Conservation (phyloP, 2,113 vertebrate species). For the Hyperoodon ampullatus region DNA sequence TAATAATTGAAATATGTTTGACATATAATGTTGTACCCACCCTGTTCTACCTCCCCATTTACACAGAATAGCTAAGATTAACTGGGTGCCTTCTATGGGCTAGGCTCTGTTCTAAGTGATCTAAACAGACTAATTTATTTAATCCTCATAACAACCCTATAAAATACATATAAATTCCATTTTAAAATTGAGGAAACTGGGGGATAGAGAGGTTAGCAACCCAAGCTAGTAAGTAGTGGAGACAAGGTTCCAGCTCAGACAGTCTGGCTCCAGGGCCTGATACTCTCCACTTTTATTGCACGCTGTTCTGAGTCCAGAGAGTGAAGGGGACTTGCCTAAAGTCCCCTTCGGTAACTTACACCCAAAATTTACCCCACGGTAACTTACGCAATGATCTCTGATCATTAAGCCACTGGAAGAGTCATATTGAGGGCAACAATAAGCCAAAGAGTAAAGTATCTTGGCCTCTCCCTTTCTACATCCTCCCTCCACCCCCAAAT, state of each 20-base stretch:
- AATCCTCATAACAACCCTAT: not conserved
- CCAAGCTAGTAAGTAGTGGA: not conserved
- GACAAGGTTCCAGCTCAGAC: not conserved
- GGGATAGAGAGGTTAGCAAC: not conserved
- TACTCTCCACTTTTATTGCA: not conserved
- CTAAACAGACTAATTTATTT: not conserved
- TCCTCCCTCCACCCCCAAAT: not conserved
- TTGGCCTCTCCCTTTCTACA: not conserved
- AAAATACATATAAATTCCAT: not conserved
- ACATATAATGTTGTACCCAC: too few relatives aligned
- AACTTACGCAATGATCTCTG: not conserved
- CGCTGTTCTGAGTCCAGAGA: not conserved
- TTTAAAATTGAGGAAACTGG: not conserved
- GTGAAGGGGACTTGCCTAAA: not conserved
- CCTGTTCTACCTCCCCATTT: not conserved
- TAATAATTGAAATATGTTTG: too few relatives aligned
- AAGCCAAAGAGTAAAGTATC: not conserved
- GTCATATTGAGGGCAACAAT: not conserved
- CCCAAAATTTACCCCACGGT: not conserved
- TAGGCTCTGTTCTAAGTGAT: not conserved
- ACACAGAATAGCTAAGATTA: not conserved
- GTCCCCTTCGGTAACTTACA: not conserved
- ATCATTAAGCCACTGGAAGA: not conserved
- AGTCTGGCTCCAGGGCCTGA: not conserved
- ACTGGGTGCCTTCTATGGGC: not conserved